Conservation (phyloP, 2,888 invertebrate species). For the Parelbella ahira region DNA sequence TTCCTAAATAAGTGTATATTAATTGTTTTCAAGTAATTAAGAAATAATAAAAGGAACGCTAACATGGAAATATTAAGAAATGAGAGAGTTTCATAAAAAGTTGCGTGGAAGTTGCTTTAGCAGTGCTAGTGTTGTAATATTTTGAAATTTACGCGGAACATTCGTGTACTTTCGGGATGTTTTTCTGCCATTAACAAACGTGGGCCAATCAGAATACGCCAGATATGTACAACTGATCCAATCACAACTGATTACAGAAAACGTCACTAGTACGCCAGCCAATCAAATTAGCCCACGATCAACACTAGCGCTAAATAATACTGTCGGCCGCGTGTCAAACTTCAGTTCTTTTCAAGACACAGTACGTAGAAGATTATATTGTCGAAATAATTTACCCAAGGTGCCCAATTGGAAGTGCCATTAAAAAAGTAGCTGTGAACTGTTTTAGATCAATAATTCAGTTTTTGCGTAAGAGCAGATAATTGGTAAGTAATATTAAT, state of each 20-base stretch:
- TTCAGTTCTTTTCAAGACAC: conserved; percentile 70
- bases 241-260: conserved; percentile 48
- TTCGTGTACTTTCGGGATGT: conserved; percentile 33
- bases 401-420: conserved; percentile 52
- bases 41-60: too few relatives aligned
- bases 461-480: conserved; percentile 10
- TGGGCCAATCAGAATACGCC: conserved; percentile 84
- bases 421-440: conserved; percentile 57
- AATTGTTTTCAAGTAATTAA: too few relatives aligned
- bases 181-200: conserved; percentile 71
- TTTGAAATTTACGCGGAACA: conserved; percentile 58
- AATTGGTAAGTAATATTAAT: conserved; percentile 12
- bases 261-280: conserved; percentile 71
- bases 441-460: conserved; percentile 30
- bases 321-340: conserved; percentile 64
- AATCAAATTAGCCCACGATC: conserved; percentile 82
- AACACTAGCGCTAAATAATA: conserved; percentile 78
- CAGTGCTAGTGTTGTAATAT: conserved; percentile 34
- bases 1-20: too few relatives aligned
- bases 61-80: too few relatives aligned
- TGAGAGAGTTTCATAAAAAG: too few relatives aligned
- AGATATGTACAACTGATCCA: conserved; percentile 76
- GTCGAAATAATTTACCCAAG: conserved; percentile 38
- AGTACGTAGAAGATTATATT: conserved; percentile 46
- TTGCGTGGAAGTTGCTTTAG: too few relatives aligned